These are phyloP conservation scores for Zaprionus ghesquierei DNA, from an alignment of 1,140 invertebrate genomes.

Conservation along the genomic window DNA sequence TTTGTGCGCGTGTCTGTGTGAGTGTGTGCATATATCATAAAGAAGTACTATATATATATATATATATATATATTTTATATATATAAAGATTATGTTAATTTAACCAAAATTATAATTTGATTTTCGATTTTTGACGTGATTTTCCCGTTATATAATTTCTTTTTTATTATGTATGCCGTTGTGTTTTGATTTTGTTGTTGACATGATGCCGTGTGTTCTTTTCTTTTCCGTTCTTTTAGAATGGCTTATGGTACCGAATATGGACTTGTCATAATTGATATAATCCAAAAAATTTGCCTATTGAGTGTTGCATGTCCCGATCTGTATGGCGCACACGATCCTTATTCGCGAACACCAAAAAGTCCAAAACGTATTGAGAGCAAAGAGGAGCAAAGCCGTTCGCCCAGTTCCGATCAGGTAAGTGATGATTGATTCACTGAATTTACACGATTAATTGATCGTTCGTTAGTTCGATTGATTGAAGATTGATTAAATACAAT, in stretches of 20 bases:
- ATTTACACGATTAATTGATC: constrained; percentile 11
- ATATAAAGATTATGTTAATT: neutral
- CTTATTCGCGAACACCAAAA: constrained; percentile 92
- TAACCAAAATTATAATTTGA: neutral
- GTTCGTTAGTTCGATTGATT: neutral
- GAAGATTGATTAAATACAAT: neutral
- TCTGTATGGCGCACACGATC: constrained; percentile 94
- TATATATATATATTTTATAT: constrained; percentile 1
- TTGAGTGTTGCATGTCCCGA: constrained; percentile 93
- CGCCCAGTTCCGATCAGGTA: constrained; percentile 96
- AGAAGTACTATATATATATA: constrained; percentile 4
- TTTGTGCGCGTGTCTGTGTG: constrained; percentile 33
- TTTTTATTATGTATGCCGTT: constrained; percentile 66
- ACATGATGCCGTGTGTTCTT: constrained; percentile 52
- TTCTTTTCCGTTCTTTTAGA: constrained; percentile 84
- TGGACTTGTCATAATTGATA: constrained; percentile 96
- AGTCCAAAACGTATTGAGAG: constrained; percentile 89
- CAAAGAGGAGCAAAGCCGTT: constrained; percentile 89
- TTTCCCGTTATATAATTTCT: no score
- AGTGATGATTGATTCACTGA: constrained; percentile 64
- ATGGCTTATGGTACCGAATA: constrained; percentile 98
- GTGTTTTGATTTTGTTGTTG: constrained; percentile 50
- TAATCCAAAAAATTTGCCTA: constrained; percentile 94
- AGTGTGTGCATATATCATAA: constrained; percentile 9
- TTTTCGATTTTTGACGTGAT: constrained; percentile 6